phyloP scores from a whole-genome alignment of 2,888 invertebrate species.

The Smittia aterrima region DNA sequence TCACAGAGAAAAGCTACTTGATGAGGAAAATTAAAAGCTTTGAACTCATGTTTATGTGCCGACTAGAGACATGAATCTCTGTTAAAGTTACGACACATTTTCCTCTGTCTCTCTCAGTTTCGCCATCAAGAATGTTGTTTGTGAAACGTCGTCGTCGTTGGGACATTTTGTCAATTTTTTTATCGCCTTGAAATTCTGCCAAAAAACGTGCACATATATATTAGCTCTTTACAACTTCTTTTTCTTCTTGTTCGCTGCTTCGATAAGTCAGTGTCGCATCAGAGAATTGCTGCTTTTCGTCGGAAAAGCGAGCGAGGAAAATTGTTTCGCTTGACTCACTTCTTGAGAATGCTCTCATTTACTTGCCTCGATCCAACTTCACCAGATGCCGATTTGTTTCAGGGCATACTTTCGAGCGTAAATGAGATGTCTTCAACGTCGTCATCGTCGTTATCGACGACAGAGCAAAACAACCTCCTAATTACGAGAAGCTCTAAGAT shows the following conservation, averaged over 20 bases:
- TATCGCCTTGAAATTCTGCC: conserved; percentile 28
- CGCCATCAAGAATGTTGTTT: background rate
- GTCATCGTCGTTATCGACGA: no score
- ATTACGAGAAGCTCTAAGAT: background rate
- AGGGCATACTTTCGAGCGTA: no score
- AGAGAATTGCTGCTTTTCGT: background rate
- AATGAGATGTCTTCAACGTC: no score
- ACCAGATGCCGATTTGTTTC: no score
- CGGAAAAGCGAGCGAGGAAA: no score
- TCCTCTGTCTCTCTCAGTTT: background rate
- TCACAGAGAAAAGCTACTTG: background rate
- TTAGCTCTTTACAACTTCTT: conserved; percentile 2
- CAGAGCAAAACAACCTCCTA: background rate
- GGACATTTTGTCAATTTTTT: conserved; percentile 22
- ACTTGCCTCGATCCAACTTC: no score
- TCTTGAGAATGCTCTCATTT: background rate
- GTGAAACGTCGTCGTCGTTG: conserved; percentile 8
- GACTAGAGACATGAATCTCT: background rate
- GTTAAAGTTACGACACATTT: conserved; percentile 1
- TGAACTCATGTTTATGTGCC: background rate
- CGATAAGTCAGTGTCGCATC: background rate
- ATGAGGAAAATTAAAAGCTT: background rate
- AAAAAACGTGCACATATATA: conserved; percentile 28
- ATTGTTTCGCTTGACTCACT: background rate
- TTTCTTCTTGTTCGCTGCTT: background rate